A percentile compares a stretch with the other conserved stretches of the same genome.
These are phyloP conservation scores for Rhinogobio ventralis DNA, from an alignment of 2,797 vertebrate species.

Conservation along the genomic window DNA sequence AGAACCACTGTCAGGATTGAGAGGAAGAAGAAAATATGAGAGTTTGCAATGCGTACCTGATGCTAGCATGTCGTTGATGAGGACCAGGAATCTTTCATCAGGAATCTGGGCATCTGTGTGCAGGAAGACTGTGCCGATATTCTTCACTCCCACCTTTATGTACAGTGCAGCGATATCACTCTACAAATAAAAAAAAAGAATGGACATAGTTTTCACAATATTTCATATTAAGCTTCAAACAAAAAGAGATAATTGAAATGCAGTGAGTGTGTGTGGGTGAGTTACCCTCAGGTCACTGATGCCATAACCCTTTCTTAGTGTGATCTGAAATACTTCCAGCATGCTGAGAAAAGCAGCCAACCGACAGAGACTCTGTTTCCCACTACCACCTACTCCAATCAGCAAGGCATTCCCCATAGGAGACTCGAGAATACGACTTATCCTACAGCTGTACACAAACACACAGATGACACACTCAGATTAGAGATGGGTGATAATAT, in stretches of 20 bases:
- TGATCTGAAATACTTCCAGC: slow-evolving; percentile 82
- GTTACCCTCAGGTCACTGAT: slow-evolving; percentile 79
- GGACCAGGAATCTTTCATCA: slow-evolving; percentile 79
- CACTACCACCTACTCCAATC: slow-evolving; percentile 79
- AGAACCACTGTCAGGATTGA: neutral
- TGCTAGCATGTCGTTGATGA: slow-evolving; percentile 82
- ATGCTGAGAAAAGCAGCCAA: slow-evolving; percentile 79
- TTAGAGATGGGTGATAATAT: neutral
- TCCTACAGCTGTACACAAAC: slow-evolving; percentile 73
- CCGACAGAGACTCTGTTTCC: slow-evolving; percentile 80
- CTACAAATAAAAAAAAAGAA: slow-evolving; percentile 60
- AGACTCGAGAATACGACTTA: slow-evolving; percentile 81
- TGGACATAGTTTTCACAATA: slow-evolving; percentile 2
- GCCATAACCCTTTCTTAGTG: slow-evolving; percentile 77
- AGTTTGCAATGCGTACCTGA: slow-evolving; percentile 70
- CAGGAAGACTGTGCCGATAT: slow-evolving; percentile 78
- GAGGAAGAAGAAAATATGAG: neutral
- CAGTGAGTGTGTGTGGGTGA: neutral
- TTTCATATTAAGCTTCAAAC: neutral
- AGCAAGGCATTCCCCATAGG: slow-evolving; percentile 80
- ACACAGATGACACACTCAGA: neutral
- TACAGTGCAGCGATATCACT: slow-evolving; percentile 83
- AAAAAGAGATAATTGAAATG: neutral
- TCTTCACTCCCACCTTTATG: slow-evolving; percentile 83
- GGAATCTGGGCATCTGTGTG: slow-evolving; percentile 78